Evolutionary conservation across 2,888 invertebrate genomes (phyloP).

Genomic region (Athalia circularis): DNA sequence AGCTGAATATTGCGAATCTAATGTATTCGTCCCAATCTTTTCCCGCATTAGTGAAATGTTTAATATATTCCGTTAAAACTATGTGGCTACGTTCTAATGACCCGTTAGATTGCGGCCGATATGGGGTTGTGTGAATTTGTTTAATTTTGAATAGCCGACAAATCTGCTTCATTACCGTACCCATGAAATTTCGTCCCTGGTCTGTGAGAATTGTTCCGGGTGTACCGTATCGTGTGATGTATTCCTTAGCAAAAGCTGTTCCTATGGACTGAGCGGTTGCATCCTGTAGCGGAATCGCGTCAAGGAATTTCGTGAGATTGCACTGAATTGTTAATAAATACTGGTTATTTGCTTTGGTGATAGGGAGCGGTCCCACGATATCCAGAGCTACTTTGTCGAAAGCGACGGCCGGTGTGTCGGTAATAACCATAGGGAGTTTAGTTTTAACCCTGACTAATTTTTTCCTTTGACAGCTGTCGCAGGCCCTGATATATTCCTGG

Average conservation of each 20-base stretch:
- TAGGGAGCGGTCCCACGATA: background rate
- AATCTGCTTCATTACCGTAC: background rate
- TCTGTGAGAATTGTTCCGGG: background rate
- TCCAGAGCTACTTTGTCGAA: constrained; percentile 6
- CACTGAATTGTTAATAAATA: background rate
- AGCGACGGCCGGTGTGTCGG: constrained; percentile 3
- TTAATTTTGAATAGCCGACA: background rate
- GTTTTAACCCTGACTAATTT: constrained; percentile 23
- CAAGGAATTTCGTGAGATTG: constrained; percentile 10
- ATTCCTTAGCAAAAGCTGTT: background rate
- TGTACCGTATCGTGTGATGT: constrained; percentile 9
- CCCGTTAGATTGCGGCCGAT: constrained; percentile 9
- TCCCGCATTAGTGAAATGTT: too few relatives aligned
- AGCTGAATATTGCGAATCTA: too few relatives aligned
- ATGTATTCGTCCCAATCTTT: too few relatives aligned
- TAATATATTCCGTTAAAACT: background rate
- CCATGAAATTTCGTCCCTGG: constrained; percentile 15
- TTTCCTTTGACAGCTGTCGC: constrained; percentile 45
- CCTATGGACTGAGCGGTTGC: constrained; percentile 16
- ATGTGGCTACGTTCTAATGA: constrained; percentile 12
- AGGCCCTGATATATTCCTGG: constrained; percentile 31
- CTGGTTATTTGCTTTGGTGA: too few relatives aligned
- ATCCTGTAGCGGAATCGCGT: constrained; percentile 29
- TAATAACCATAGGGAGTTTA: constrained; percentile 43
- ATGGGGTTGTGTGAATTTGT: background rate